A percentile compares a stretch with the other conserved stretches of the same genome.
These are phyloP conservation scores for Hesperia comma DNA, from an alignment of 2,888 invertebrate genomes.

Conservation along the genomic window DNA sequence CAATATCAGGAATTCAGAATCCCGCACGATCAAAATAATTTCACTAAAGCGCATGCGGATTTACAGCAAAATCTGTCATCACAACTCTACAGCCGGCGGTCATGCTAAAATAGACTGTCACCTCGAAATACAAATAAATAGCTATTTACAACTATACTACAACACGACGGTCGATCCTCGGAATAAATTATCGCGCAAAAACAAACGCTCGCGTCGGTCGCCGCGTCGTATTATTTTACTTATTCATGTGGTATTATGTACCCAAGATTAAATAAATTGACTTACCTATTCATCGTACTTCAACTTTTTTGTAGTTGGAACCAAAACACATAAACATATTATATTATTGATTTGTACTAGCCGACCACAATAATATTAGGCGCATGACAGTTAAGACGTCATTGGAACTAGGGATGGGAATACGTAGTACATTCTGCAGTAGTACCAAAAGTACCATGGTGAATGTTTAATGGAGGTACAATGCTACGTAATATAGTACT, in stretches of 20 bases:
- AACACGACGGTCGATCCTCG: slow-evolving; percentile 49
- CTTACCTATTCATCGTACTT: slow-evolving; percentile 13
- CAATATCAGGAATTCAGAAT: slow-evolving; percentile 12
- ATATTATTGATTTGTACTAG: no score
- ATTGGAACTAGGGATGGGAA: no score
- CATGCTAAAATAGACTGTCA: slow-evolving; percentile 63
- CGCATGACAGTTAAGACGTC: no score
- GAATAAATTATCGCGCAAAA: slow-evolving; percentile 48
- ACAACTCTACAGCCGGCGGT: slow-evolving; percentile 45
- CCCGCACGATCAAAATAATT: slow-evolving; percentile 5
- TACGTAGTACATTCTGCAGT: no score
- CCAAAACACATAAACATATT: neutral
- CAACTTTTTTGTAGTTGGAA: neutral
- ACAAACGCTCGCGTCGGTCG: slow-evolving; percentile 44
- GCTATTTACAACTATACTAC: slow-evolving; percentile 53
- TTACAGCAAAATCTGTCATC: slow-evolving; percentile 38
- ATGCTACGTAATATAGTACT: no score
- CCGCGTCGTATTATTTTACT: no score
- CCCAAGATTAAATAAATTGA: slow-evolving; percentile 23
- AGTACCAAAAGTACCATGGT: no score
- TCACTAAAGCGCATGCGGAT: slow-evolving; percentile 12
- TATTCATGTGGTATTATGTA: no score
- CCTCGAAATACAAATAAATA: slow-evolving; percentile 68
- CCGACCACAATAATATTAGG: no score
- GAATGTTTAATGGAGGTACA: no score